Base-by-base conservation (phyloP, 2,888 invertebrate genomes). In the Carterocephalus palaemon region DNA sequence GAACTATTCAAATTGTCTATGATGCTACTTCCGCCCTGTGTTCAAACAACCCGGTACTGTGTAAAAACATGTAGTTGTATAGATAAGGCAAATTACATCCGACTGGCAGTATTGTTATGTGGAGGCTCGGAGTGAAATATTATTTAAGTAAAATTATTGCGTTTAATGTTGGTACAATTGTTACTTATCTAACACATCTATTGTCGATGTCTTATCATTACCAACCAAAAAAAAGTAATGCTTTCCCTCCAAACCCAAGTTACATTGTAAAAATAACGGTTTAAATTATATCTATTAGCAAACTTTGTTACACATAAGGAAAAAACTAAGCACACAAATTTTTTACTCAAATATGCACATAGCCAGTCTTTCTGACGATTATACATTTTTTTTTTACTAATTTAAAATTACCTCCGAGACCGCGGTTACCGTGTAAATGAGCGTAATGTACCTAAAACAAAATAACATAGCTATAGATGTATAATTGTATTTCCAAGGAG, bases 291-390 rank as follows among this genome's bases (percentile, higher is more conserved):
- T 23, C 16, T n/a, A 16, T 29, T 16, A 29, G 16, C 16, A 29
- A 29, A 29, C 16, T 31, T 36, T 9, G 31, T 32, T 40, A 20
- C 13, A 22, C 33, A 37, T n/a, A 40, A 32, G 31, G 29, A 9
- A 28, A 33, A 31, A 39, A 10, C 13, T 15, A 36, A 26, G 23
- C 22, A 20, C 34, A 31, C 29, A 19, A 22, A 22, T 23, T 49
- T 46, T 40, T 52, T 49, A 49, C 48, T 41, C 48, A 53, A 52
- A 51, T 50, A 54, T 52, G 46, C 46, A 46, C 29, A 24, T 36
- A 41, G 52, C 57, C 62, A 63, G 62, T 62, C 64, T 64, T 60
- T 55, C 54, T 49, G 56, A 56, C 59, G 48, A 48, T 50, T 54
- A 46, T 49, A 54, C 52, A 57, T 49, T 54, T 48, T 52, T 49